Evolutionary conservation across 2,888 invertebrate genomes (phyloP).

Genomic region (Drosophila pseudotakahashii): DNA sequence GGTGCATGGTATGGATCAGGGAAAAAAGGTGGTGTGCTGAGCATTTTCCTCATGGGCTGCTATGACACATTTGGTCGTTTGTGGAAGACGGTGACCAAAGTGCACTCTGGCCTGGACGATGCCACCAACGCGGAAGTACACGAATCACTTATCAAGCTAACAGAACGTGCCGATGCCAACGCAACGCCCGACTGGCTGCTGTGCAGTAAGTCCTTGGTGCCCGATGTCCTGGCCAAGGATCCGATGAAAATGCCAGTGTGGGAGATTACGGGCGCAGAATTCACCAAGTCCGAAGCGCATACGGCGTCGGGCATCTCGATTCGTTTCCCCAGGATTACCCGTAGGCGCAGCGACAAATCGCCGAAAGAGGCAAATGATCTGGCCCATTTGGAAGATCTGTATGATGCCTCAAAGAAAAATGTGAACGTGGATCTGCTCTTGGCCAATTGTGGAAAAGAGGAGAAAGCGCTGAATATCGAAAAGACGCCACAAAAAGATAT

Average conservation of each 20-base stretch:
- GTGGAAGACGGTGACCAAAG: slow-evolving; percentile 97
- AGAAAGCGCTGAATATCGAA: slow-evolving; percentile 7
- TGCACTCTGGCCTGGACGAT: slow-evolving; percentile 95
- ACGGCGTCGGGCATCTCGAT: slow-evolving; percentile 97
- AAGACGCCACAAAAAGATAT: slow-evolving; percentile 63
- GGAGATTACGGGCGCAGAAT: slow-evolving; percentile 95
- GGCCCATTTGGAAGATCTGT: slow-evolving; percentile 89
- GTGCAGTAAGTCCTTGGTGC: slow-evolving; percentile 92
- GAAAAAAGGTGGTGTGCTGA: slow-evolving; percentile 95
- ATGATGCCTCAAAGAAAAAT: slow-evolving; percentile 87
- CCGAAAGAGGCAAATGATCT: slow-evolving; percentile 94
- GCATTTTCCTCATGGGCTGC: slow-evolving; percentile 97
- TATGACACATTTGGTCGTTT: slow-evolving; percentile 87
- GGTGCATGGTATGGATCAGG: slow-evolving; percentile 98
- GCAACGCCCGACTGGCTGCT: slow-evolving; percentile 92
- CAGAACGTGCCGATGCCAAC: slow-evolving; percentile 91
- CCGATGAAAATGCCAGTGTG: slow-evolving; percentile 95
- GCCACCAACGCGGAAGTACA: slow-evolving; percentile 92
- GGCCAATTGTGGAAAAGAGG: slow-evolving; percentile 59
- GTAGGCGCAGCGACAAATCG: slow-evolving; percentile 92
- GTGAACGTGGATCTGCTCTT: slow-evolving; percentile 83
- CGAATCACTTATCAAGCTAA: slow-evolving; percentile 85
- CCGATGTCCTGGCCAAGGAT: slow-evolving; percentile 94
- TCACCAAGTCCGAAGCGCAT: slow-evolving; percentile 92
- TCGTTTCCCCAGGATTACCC: slow-evolving; percentile 94